These are phyloP conservation scores for Eulimnadia texana DNA, from an alignment of 1,140 invertebrate species.

Conservation along the genomic window DNA sequence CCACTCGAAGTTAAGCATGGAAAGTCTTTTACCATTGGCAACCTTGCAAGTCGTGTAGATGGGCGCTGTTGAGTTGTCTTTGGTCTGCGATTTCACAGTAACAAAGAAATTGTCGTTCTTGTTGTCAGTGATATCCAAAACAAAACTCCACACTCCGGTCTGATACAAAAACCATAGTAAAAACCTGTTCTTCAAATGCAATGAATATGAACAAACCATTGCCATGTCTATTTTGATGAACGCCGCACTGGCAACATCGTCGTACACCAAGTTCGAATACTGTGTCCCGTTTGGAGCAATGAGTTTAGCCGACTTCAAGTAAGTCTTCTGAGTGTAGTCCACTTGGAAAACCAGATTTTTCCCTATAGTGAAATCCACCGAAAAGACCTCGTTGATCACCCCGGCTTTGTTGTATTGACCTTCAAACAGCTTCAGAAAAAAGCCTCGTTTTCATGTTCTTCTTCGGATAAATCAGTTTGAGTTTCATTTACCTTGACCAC, in stretches of 20 bases:
- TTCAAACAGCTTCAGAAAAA: not conserved
- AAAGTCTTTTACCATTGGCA: not conserved
- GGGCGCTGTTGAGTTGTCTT: not conserved
- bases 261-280: not conserved
- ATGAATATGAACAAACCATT: not conserved
- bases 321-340: constrained; percentile 7
- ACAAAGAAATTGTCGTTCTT: not conserved
- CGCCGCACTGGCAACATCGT: not conserved
- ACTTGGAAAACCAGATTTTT: constrained; percentile 12
- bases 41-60: not conserved
- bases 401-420: not conserved
- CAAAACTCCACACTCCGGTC: not conserved
- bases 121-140: not conserved
- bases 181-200: not conserved
- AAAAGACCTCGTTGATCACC: not conserved
- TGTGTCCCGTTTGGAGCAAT: not conserved
- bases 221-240: not conserved
- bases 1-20: not conserved
- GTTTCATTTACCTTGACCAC: constrained; percentile 1
- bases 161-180: not conserved
- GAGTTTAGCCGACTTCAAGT: constrained; percentile 7
- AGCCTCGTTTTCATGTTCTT: not conserved
- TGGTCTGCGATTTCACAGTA: not conserved
- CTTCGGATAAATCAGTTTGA: not conserved
- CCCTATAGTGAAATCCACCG: constrained; percentile 10